Percentiles rank a stretch among this genome's conserved stretches.
phyloP scores from a whole-genome alignment of 2,113 vertebrate species.

The Aegotheles bennettii region DNA sequence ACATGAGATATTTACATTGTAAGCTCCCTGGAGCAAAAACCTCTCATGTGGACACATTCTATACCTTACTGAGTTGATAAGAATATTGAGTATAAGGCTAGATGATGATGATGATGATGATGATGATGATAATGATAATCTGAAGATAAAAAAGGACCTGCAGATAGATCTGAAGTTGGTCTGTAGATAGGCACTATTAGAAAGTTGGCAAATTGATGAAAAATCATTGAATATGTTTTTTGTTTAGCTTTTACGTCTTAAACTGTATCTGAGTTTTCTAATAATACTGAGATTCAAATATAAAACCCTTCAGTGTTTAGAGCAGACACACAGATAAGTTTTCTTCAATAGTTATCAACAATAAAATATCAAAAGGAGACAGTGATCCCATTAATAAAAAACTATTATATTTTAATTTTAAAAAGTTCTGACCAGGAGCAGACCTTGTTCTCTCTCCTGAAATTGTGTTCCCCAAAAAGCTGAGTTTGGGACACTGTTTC shows the following conservation, averaged over 20 bases:
- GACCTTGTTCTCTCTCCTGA: not conserved
- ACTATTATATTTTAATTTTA: not conserved
- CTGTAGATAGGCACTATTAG: not conserved
- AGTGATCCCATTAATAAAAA: not conserved
- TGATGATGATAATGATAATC: not conserved
- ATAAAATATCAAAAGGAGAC: not conserved
- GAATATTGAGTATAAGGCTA: not conserved
- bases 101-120: not conserved
- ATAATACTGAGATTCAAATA: not conserved
- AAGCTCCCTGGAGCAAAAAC: not conserved
- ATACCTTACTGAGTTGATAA: not conserved
- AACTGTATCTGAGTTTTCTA: not conserved
- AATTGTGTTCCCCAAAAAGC: not conserved
- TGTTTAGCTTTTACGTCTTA: not conserved
- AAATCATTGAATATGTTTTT: not conserved
- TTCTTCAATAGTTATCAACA: not conserved
- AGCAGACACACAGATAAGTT: not conserved
- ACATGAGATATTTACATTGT: not conserved
- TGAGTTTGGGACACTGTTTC: not conserved
- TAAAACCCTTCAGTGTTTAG: not conserved
- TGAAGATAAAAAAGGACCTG: not conserved
- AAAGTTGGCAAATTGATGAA: not conserved
- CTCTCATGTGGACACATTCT: not conserved
- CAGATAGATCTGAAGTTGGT: not conserved
- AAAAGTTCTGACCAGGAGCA: not conserved